Evolutionary conservation across 2,888 invertebrate genomes (phyloP), one percentile per base, ranked within the genome.

Genomic region (Ditula angustiorana): DNA sequence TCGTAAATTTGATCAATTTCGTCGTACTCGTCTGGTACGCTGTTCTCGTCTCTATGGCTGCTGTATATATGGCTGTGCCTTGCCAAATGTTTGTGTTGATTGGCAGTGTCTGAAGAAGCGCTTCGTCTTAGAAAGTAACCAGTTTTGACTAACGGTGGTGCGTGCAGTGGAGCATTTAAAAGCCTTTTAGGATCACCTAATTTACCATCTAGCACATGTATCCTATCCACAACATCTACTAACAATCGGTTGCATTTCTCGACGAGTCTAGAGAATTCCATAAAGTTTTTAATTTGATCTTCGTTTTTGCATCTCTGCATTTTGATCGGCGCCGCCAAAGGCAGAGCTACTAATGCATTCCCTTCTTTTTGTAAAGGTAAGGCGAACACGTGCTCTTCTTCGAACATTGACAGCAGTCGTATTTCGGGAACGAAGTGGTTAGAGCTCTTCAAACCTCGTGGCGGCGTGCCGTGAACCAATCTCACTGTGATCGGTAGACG

Each of bases 1-100:
- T 98, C 98, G 83, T 99, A 99, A 71, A 99, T 98, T 88, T 98
- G 98, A 93, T 99, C 98, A 74, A 99, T 98, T 88, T 99, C 98
- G 75, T 98, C 98, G 87, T 98, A 98, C 78, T 98, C 98, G 82
- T 97, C 97, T 28, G 95, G 94, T 55, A 94, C 93, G 70, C 94
- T 93, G 74, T 94, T 95, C 78, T 95, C 95, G 75, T 95, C 96
- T 80, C 94, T 93, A 74, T 94, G 94, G 71, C 92, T 93, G 72
- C 92, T 91, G 77, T 93, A 91, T 70, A 92, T 92, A 73, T 92
- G 93, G 76, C 86, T 93, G 73, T 92, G 94, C 65, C 94, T 90
- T 64, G 91, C 80, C 61, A 91, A 75, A 68, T 92, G 89, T 80
- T 93, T 94, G 71, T 91, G 94, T 75, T 94, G 95, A 78, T 90